phyloP scores from a whole-genome alignment of 2,888 invertebrate genomes.

The Latrodectus elegans region DNA sequence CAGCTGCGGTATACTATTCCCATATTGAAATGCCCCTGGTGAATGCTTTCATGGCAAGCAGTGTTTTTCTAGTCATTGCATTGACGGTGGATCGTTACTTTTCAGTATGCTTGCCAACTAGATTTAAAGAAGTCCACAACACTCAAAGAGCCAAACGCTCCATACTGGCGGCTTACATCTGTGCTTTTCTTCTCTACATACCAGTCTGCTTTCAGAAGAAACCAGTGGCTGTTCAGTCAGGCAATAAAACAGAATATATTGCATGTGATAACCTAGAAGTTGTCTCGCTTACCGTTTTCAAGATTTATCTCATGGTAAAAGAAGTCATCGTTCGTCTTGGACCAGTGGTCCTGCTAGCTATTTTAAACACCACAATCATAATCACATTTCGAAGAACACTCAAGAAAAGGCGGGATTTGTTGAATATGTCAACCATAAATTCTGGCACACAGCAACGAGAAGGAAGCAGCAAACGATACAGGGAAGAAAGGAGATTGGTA shows the following conservation, averaged over 20 bases:
- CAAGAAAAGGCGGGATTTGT: slow-evolving; percentile 74
- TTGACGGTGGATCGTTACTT: slow-evolving; percentile 77
- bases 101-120: slow-evolving; percentile 76
- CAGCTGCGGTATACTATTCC: slow-evolving; percentile 75
- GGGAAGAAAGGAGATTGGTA: slow-evolving; percentile 77
- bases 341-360: slow-evolving; percentile 76
- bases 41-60: slow-evolving; percentile 77
- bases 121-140: slow-evolving; percentile 75
- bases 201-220: slow-evolving; percentile 76
- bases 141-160: slow-evolving; percentile 74
- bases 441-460: slow-evolving; percentile 15
- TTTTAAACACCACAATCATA: slow-evolving; percentile 77
- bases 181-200: slow-evolving; percentile 75
- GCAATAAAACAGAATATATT: slow-evolving; percentile 68
- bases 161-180: slow-evolving; percentile 74
- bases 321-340: slow-evolving; percentile 76
- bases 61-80: slow-evolving; percentile 78
- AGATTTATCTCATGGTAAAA: slow-evolving; percentile 75
- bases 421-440: slow-evolving; percentile 53
- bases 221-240: slow-evolving; percentile 8
- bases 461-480: slow-evolving; percentile 70
- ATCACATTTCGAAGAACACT: slow-evolving; percentile 76
- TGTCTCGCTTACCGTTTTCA: slow-evolving; percentile 73
- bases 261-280: slow-evolving; percentile 73
- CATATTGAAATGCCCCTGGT: slow-evolving; percentile 77